Evolutionary conservation across 2,888 invertebrate genomes (phyloP).

Genomic region (Leucoma salicis): DNA sequence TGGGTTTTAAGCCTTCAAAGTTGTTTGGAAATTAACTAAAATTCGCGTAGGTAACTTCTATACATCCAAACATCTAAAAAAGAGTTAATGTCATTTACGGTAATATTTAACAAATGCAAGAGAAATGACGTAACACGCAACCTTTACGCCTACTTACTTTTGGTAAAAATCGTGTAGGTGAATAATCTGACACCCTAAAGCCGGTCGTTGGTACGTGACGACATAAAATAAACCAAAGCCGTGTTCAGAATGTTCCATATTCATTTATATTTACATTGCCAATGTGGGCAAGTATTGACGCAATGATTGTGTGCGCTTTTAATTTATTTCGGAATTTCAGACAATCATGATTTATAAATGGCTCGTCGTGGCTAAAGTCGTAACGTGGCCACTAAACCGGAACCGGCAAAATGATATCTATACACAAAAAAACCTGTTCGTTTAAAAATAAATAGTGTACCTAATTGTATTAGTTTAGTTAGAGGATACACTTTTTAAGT

Average conservation of each 20-base stretch:
- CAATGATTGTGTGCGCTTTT: conserved; percentile 23
- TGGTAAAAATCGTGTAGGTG: conserved; percentile 46
- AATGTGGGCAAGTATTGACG: conserved; percentile 34
- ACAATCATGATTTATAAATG: conserved; percentile 16
- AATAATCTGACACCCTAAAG: conserved; percentile 54
- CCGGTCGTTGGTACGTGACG: conserved; percentile 45
- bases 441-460: too few species aligned
- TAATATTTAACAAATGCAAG: conserved; percentile 27
- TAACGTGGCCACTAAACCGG: too few species aligned
- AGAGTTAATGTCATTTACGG: conserved; percentile 20
- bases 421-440: too few species aligned
- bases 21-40: too few species aligned
- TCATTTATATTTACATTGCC: too few species aligned
- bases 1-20: too few species aligned
- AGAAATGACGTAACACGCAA: conserved; percentile 61
- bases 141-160: conserved; percentile 66
- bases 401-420: neutral
- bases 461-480: neutral
- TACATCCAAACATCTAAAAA: too few species aligned
- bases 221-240: conserved; percentile 5
- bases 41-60: too few species aligned
- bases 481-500: neutral
- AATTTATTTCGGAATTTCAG: conserved; percentile 20
- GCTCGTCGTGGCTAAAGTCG: neutral
- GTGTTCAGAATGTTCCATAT: conserved; percentile 21